phyloP scores from a whole-genome alignment of 2,113 vertebrate species.

The Tragulus kanchil region DNA sequence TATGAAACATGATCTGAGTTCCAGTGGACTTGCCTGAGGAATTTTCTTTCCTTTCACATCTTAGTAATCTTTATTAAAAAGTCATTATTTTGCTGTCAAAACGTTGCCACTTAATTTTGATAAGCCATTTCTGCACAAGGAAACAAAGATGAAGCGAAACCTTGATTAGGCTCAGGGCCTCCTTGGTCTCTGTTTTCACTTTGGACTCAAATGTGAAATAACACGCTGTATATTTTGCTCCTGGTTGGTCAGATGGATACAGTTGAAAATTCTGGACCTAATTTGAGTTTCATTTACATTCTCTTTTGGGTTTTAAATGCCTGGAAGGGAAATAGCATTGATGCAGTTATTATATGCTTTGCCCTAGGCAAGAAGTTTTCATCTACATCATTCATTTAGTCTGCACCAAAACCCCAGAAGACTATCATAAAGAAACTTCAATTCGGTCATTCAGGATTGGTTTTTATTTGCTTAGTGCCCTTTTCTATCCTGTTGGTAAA shows the following conservation, averaged over 20 bases:
- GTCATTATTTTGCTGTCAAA: neutral
- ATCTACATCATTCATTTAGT: neutral
- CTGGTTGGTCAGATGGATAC: neutral
- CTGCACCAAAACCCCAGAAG: neutral
- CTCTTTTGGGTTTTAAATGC: neutral
- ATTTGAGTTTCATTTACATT: neutral
- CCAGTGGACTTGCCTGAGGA: neutral
- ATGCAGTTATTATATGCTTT: neutral
- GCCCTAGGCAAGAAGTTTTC: neutral
- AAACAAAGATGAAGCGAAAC: neutral
- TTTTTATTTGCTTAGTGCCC: neutral
- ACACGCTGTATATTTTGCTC: neutral
- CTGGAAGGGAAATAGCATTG: neutral
- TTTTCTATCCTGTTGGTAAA: neutral
- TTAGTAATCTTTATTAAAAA: neutral
- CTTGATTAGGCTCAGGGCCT: neutral
- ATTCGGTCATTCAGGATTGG: neutral
- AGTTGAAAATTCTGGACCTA: neutral
- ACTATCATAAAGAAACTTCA: neutral
- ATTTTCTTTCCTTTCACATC: neutral
- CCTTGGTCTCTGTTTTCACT: neutral
- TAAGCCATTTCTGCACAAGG: neutral
- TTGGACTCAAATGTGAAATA: neutral
- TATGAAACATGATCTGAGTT: neutral
- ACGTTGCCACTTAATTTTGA: neutral